Conservation (phyloP, 2,888 invertebrate species). For the Mermis nigrescens region DNA sequence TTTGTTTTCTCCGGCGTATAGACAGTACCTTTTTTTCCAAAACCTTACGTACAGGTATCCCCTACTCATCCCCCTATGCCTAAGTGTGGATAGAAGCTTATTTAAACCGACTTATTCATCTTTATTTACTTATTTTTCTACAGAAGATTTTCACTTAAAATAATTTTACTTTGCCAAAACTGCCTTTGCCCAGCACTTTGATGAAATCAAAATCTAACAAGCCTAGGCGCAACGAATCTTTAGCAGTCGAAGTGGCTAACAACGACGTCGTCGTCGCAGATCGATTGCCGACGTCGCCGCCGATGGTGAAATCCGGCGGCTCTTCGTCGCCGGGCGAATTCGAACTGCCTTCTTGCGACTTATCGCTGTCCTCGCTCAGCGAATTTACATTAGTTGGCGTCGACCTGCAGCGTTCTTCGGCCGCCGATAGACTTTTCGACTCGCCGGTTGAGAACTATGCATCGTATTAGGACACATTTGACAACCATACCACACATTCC, state of each 20-base stretch:
- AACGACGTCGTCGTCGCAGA: not conserved
- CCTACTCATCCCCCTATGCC: no score
- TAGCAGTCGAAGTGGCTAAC: not conserved
- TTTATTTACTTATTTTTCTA: no score
- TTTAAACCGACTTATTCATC: no score
- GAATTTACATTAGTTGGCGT: not conserved
- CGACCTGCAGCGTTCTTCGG: not conserved
- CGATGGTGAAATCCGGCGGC: conserved; percentile 11
- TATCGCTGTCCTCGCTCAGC: not conserved
- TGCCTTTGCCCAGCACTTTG: conserved; percentile 94
- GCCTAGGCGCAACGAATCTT: conserved; percentile 7
- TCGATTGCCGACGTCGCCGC: not conserved
- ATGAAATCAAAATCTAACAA: conserved; percentile 77
- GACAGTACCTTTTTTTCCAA: no score
- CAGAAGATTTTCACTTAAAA: no score
- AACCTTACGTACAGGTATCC: no score
- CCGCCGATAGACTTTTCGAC: not conserved
- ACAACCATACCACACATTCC: no score
- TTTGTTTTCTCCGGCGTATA: no score
- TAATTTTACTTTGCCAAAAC: conserved; percentile 57
- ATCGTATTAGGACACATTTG: no score
- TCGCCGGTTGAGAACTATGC: not conserved
- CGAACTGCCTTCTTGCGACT: not conserved
- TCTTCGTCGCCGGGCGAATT: not conserved
- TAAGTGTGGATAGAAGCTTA: no score